Evolutionary conservation across 2,888 invertebrate species (phyloP), one percentile per base, ranked within the genome.

Genomic region (Megamerina dolium): DNA sequence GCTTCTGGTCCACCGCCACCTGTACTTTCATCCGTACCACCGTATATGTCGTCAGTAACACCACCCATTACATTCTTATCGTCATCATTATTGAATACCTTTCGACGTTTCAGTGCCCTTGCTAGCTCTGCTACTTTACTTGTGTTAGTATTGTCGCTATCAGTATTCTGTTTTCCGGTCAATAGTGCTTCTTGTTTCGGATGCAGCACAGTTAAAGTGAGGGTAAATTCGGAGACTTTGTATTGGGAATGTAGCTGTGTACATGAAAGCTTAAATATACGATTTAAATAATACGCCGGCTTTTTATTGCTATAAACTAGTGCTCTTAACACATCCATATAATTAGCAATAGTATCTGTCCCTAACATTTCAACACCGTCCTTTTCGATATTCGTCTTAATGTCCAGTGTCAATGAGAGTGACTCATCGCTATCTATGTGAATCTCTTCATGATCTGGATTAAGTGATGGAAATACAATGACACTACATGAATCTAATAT

Each of bases 191-290:
- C 75, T 61, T 59, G 75, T 61, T 66, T 77, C 1, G 92, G 92
- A 75, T 93, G 93, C 49, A 92, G 85, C 36, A 93, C 92, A 0
- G 91, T 91, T 56, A 92, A 67, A 52, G 92, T 94, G 67, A 95
- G 88, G 41, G 91, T 85, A 68, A 95, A 92, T 74, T 95, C 93
- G 73, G 95, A 95, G 74, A 92, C 93, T 55, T 90, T 87, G 73
- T 94, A 93, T 37, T 94, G 78, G 3, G 93, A 93, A 72, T 87
- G 90, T 48, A 94, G 78, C 70, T 94, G 93, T 1, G 92, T 91
- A 74, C 99, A 99, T 48, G 91, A 87, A 37, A 99, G 78, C 65
- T 93, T 92, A 76, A 97, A 97, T 18, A 91, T 92, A 51, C 95
- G 82, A 74, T 93, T 94, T 53, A 95, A 76, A 69, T 93, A 93